phyloP scores from a whole-genome alignment of 2,797 vertebrate genomes.

The Oceanodroma leucorhoa region DNA sequence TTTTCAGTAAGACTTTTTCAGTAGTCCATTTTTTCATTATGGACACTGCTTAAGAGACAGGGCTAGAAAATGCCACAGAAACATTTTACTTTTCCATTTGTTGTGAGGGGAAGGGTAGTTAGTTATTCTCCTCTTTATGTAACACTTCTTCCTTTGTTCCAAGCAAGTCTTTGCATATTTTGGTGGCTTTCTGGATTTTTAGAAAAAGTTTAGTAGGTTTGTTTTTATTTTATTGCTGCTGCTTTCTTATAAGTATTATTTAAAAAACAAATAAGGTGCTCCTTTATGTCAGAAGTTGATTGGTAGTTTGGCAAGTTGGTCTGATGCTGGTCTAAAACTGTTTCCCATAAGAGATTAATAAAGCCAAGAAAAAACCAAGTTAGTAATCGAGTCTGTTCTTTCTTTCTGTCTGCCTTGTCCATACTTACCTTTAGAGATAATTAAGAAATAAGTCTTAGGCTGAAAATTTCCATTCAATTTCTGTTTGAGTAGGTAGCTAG shows the following conservation, averaged over 20 bases:
- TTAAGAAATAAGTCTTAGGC: neutral
- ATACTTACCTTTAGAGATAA: neutral
- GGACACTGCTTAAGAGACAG: neutral
- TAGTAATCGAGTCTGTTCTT: neutral
- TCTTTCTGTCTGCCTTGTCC: neutral
- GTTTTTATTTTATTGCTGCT: neutral
- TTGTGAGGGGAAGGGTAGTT: neutral
- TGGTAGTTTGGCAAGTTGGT: neutral
- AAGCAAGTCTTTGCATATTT: neutral
- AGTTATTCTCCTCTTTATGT: accelerated
- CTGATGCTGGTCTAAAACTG: neutral
- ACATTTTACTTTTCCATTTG: neutral
- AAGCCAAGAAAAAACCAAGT: neutral
- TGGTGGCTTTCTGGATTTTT: neutral
- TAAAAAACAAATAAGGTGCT: neutral
- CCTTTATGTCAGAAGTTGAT: neutral
- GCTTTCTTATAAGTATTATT: neutral
- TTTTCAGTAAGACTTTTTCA: neutral
- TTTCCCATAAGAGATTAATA: neutral
- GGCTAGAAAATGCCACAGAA: neutral
- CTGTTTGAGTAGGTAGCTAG: neutral
- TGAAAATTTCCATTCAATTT: neutral
- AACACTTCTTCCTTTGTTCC: neutral
- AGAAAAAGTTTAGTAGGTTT: neutral
- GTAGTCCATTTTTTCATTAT: neutral